These are phyloP conservation scores for Drosophila azteca DNA, from an alignment of 1,140 invertebrate species.

Conservation along the genomic window DNA sequence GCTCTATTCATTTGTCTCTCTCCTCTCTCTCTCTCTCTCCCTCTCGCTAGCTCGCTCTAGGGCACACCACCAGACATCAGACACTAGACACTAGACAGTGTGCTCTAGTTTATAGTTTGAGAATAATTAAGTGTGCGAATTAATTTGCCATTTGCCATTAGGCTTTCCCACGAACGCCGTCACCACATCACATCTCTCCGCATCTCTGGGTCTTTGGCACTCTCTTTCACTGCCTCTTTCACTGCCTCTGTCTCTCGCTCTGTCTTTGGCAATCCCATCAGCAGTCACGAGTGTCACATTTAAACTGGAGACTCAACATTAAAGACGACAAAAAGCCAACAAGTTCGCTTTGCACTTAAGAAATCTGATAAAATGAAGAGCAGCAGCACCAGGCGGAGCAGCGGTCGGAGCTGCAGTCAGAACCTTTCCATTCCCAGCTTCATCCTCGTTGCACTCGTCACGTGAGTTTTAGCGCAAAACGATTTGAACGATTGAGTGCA, in stretches of 20 bases:
- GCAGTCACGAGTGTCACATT: constrained; percentile 77
- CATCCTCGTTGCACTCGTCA: constrained; percentile 72
- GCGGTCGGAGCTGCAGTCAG: background rate
- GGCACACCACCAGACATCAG: too few relatives aligned
- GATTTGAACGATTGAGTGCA: constrained; percentile 80
- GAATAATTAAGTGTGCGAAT: constrained; percentile 58
- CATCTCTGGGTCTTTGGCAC: background rate
- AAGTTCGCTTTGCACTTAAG: constrained; percentile 82
- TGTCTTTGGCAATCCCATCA: constrained; percentile 67
- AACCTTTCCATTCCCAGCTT: constrained; percentile 23
- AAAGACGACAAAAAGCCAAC: constrained; percentile 82
- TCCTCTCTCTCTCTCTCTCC: background rate
- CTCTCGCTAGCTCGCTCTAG: background rate
- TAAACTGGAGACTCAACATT: constrained; percentile 76
- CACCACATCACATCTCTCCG: background rate
- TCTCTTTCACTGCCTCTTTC: too few relatives aligned
- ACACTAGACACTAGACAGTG: background rate
- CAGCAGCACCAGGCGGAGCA: constrained; percentile 26
- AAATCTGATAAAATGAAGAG: constrained; percentile 72
- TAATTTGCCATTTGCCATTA: constrained; percentile 53
- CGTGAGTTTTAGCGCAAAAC: constrained; percentile 81
- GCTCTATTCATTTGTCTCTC: constrained; percentile 63
- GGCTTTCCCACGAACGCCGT: constrained; percentile 59
- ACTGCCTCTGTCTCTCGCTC: background rate
- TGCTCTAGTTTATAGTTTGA: constrained; percentile 48